phyloP scores from a whole-genome alignment of 2,113 vertebrate genomes.

The Salminus brasiliensis region DNA sequence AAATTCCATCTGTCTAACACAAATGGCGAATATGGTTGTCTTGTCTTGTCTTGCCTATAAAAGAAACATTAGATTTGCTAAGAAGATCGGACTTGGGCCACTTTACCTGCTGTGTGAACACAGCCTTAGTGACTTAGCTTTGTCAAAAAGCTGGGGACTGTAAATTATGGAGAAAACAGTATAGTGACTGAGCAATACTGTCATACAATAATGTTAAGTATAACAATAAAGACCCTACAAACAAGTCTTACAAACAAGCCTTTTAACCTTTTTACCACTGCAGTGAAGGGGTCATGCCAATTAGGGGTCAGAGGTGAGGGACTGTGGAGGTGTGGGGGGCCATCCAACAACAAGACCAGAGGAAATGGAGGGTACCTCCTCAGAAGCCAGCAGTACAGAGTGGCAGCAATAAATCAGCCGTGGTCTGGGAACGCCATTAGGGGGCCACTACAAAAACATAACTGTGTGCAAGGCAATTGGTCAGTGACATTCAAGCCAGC shows the following conservation, averaged over 20 bases:
- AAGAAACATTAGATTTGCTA: too few species aligned
- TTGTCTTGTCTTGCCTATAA: too few species aligned
- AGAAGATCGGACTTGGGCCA: too few species aligned
- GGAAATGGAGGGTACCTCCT: conserved; percentile 37
- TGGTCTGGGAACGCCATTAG: conserved; percentile 47
- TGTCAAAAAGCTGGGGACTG: too few species aligned
- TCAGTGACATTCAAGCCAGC: not conserved
- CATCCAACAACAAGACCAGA: conserved; percentile 30
- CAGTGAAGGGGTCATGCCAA: not conserved
- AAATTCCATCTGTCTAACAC: too few species aligned
- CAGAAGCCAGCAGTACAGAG: not conserved
- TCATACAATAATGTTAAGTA: too few species aligned
- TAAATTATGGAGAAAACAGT: too few species aligned
- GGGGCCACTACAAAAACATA: not conserved
- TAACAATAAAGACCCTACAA: too few species aligned
- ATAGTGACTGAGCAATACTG: too few species aligned
- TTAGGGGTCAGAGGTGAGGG: conserved; percentile 9
- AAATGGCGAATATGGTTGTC: too few species aligned
- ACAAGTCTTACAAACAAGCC: not conserved
- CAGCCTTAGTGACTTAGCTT: too few species aligned
- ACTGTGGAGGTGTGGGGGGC: not conserved
- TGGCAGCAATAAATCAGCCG: conserved; percentile 39
- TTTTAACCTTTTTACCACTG: not conserved
- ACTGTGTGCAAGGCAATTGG: not conserved
- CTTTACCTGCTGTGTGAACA: too few species aligned